phyloP scores from a whole-genome alignment of 2,113 vertebrate species.

The Charadrius vociferus region DNA sequence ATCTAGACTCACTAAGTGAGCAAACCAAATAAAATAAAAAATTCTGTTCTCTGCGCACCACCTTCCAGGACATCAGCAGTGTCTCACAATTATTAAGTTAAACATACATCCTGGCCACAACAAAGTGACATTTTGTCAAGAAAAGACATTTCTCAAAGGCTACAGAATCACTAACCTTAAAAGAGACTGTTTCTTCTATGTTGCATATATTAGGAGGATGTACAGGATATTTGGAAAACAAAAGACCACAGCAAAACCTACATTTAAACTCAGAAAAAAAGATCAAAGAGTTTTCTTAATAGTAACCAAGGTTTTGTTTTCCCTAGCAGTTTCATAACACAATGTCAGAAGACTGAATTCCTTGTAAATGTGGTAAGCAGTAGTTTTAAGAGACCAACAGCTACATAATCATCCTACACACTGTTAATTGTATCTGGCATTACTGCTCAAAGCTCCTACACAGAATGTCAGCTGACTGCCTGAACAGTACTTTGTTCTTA shows the following conservation, averaged over 20 bases:
- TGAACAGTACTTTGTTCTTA: constrained; percentile 46
- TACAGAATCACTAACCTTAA: neutral
- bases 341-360: constrained; percentile 64
- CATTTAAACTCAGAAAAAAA: neutral
- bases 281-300: neutral
- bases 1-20: neutral
- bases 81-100: neutral
- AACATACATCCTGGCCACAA: neutral
- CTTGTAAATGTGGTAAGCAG: constrained; percentile 42
- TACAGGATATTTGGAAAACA: neutral
- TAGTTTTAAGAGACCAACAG: constrained; percentile 54
- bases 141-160: neutral
- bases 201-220: neutral
- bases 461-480: constrained; percentile 54
- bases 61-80: neutral
- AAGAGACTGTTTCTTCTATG: neutral
- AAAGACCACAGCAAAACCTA: neutral
- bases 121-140: neutral
- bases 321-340: constrained; percentile 8
- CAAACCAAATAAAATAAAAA: neutral
- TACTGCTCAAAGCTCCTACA: constrained; percentile 62
- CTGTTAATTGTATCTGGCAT: constrained; percentile 71
- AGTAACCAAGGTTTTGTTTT: constrained; percentile 58
- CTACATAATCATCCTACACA: constrained; percentile 75
- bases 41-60: neutral